Base-by-base conservation (phyloP, 1,140 invertebrate species). In the Thrips palmi region DNA sequence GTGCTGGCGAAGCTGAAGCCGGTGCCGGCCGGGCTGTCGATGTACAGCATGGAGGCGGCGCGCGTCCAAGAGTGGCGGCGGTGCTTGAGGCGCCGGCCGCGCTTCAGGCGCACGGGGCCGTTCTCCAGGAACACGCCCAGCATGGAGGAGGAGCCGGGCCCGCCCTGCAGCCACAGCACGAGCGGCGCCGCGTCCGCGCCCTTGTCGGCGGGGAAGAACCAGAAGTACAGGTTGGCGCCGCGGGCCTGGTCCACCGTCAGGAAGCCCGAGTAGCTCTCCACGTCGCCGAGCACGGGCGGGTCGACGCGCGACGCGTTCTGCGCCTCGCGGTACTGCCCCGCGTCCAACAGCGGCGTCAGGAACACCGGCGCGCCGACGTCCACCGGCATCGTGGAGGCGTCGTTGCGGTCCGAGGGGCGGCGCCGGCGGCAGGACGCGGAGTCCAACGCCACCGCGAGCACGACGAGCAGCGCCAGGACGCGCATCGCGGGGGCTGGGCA, bases 11-110 rank as follows among this genome's bases (percentile, higher is more conserved):
- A 80, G 49, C 77, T 81, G 45, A 68, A 83, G 1, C 79, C 79
- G 11, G 80, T 77, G 2, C 80, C 80, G 29, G 85, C 83, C 6
- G 84, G 86, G 54, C 85, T 88, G 50, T 91, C 86, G 33, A 92
- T 77, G 48, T 82, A 89, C 11, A 91, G 60, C 21, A 89, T 49
- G 49, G 78, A 74, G 47, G 79, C 75, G 3, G 65, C 68, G n/a
- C 64, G 56, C 39, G 69, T 74, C 84, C 84, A 89, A 6, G 74
- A 72, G 33, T 70, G 72, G 8, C 43, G 15, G 11, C 45, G 39
- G 27, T 37, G 18, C 11, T 31, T 11, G 14, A 47, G 24, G 18
- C 78, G 62, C 20, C 74, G 78, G 46, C 12, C 48, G 45, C 6
- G 27, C 19, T 37, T 43, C 11, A 41, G 8, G 6, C 21, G 30